Percentiles rank a stretch among this genome's conserved stretches.
Evolutionary conservation across 92 coral and sea anemone genomes (phyloP).

Genomic region (Desmophyllum pertusum): DNA sequence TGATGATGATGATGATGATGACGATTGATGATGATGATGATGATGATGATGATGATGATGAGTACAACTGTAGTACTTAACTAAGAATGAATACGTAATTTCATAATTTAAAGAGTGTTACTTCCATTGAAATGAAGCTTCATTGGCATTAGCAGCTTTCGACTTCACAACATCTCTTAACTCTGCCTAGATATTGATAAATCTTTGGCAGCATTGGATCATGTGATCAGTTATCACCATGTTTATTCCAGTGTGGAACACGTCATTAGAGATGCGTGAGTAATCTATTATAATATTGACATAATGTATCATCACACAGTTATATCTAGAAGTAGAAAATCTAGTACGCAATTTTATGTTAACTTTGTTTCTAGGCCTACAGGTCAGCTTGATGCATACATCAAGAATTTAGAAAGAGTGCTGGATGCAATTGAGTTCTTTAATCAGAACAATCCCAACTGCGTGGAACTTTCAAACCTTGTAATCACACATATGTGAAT

Average conservation of each 20-base stretch:
- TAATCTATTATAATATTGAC: neutral
- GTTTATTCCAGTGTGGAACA: slow-evolving; percentile 95
- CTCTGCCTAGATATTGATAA: slow-evolving; percentile 77
- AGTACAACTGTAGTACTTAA: no score
- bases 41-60: no score
- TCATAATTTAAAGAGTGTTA: no score
- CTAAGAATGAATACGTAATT: no score
- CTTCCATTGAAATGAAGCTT: no score
- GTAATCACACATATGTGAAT: no score
- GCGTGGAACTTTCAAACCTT: slow-evolving; percentile 91
- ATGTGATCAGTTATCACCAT: slow-evolving; percentile 96
- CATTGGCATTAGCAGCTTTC: neutral
- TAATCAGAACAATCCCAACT: slow-evolving; percentile 93
- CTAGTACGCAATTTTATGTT: neutral
- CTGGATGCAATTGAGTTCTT: slow-evolving; percentile 98
- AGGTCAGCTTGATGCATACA: slow-evolving; percentile 87
- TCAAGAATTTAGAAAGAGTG: slow-evolving; percentile 91
- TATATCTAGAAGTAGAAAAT: neutral
- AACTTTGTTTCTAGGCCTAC: slow-evolving; percentile 62
- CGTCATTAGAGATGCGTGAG: slow-evolving; percentile 92
- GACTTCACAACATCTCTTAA: slow-evolving; percentile 28
- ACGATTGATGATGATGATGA: no score
- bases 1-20: no score
- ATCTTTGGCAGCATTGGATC: slow-evolving; percentile 84
- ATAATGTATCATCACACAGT: neutral